Percentiles rank a stretch among this genome's conserved stretches.
Conservation (phyloP, 30 jellyfish, hydroid and myxozoan species). For the Chironex yamaguchii region DNA sequence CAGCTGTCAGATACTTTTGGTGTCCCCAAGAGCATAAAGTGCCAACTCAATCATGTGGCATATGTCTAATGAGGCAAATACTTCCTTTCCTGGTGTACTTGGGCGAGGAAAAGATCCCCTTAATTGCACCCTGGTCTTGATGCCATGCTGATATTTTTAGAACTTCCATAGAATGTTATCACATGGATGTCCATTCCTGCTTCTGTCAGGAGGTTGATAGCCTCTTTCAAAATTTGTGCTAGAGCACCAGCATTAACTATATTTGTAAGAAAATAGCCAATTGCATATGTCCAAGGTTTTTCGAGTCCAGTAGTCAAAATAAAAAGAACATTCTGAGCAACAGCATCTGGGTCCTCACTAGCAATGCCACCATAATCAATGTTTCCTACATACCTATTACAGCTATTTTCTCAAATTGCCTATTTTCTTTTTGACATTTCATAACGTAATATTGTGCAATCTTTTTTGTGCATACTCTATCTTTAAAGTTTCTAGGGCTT, state of each 20-base stretch:
- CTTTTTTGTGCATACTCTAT: background rate
- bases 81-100: background rate
- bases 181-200: slow-evolving; percentile 32
- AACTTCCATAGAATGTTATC: slow-evolving; percentile 21
- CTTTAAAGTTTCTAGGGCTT: background rate
- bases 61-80: slow-evolving; percentile 5
- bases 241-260: background rate
- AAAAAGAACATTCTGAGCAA: slow-evolving; percentile 39
- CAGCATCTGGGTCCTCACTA: slow-evolving; percentile 36
- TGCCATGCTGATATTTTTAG: slow-evolving; percentile 31
- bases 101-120: slow-evolving; percentile 26
- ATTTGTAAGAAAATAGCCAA: slow-evolving; percentile 40
- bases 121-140: slow-evolving; percentile 17
- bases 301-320: slow-evolving; percentile 40
- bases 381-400: slow-evolving; percentile 21
- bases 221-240: background rate
- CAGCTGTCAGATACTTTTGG: background rate
- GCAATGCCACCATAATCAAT: slow-evolving; percentile 35
- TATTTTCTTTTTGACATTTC: slow-evolving; percentile 39
- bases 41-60: slow-evolving; percentile 44
- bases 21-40: slow-evolving; percentile 28
- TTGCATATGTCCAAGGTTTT: slow-evolving; percentile 40
- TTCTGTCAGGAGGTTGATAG: slow-evolving; percentile 29
- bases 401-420: slow-evolving; percentile 2
- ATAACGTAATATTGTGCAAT: slow-evolving; percentile 22